Base-by-base conservation (phyloP, 2,113 vertebrate species). In the Sula dactylatra region DNA sequence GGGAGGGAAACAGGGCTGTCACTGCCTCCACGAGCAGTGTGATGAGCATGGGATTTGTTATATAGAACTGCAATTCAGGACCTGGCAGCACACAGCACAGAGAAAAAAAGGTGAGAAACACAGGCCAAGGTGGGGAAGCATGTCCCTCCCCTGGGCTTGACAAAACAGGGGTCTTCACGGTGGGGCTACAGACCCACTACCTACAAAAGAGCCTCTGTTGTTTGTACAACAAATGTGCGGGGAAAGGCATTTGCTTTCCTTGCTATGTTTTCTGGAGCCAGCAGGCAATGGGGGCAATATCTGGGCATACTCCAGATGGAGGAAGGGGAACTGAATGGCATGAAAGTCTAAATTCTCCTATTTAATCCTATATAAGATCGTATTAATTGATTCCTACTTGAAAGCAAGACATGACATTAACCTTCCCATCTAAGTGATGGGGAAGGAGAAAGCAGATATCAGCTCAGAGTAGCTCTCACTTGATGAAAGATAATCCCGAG, bases 201-300 rank as follows among this genome's bases (percentile, higher is more conserved):
- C 42, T 61, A 9, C 25, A 54, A 40, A 45, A 4, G n/a, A 93
- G 2, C 55, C 16, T 66, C 70, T 79, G 18, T 2, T 36, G 14
- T 52, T 77, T 29, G 34, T 49, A 20, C 76, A 65, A 52, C 7
- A 40, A 31, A 9, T 3, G 5, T 4, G 3, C 0, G 1, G 17
- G 13, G 7, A 86, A 73, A 85, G 9, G 40, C 44, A 31, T 70
- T 79, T 85, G 56, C 19, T 77, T 77, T 36, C 34, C 34, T 91
- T 66, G 20, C 15, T 81, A 0, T 20, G 4, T 54, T 80, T 80
- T n/a, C 29, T 54, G 34, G 7, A 87, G 44, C 19, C 36, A 91
- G 10, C 14, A 54, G 6, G 40, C 16, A 79, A 34, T 10, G 3
- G 11, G 22, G 29, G 6, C 24, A 59, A 40, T 40, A 50, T 66